Base-by-base conservation (phyloP, 1,140 invertebrate species). In the Eriosoma lanigerum region DNA sequence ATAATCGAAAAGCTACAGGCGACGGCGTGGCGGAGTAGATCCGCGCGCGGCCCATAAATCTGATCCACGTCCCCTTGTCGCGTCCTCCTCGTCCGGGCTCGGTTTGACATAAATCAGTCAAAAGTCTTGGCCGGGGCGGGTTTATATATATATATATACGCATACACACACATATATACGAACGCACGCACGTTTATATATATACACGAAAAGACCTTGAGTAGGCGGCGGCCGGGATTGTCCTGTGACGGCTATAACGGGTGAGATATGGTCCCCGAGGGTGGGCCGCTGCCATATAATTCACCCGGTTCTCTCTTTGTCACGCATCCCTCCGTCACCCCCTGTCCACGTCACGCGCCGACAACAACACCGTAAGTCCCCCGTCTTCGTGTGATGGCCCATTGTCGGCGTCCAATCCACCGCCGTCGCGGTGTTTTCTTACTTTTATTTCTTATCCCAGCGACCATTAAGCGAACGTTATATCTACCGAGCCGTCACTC, bases 61-160 rank as follows among this genome's bases (percentile, higher is more conserved):
- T 78, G 75, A 78, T 78, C 54, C 75, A 62, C 75, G 75, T 78
- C 75, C 72, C 56, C 75, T 56, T 78, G 56, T 78, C 75, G 56
- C 75, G 38, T 48, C 75, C 29, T 56, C 72, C 52, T 76, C 52
- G 72, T 32, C 54, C 56, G 56, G 21, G 48, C 48, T 38, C 75
- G 75, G 75, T 78, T 78, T 78, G 75, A 78, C 75, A 78, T 78
- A 78, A 78, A 78, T 78, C 75, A 78, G 75, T 78, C 75, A 78
- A 78, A 78, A 78, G 75, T 78, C 75, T 78, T 78, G 75, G 75
- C 54, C 72, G 72, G 72, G 72, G 54, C 72, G 72, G 72, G 72
- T 56, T 75, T 75, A 75, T 58, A 24, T 38, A 17, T 44, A 58
- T 48, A 46, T n/a, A 46, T 48, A 62, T 48, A 78, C 29, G 26